Percentiles rank a stretch among this genome's conserved stretches.
Conservation (phyloP, 1,140 invertebrate species). For the Drosophila funebris region DNA sequence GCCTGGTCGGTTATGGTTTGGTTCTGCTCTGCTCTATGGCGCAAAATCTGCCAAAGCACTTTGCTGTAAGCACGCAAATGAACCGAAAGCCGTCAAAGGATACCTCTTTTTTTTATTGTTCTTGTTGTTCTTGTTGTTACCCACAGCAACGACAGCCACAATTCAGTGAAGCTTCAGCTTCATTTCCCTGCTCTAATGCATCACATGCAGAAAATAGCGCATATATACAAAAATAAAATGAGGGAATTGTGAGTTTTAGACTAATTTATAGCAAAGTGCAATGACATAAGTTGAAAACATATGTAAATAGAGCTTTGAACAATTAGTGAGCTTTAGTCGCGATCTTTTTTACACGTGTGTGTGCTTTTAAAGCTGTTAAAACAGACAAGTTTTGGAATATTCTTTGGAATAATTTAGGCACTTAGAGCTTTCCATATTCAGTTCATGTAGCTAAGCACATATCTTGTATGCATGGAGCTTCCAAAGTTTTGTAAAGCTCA, state of each 20-base stretch:
- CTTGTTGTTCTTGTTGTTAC: constrained; percentile 4
- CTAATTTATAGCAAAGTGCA: not conserved
- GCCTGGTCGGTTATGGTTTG: constrained; percentile 4
- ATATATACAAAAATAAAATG: constrained; percentile 1
- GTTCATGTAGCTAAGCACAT: too few species aligned
- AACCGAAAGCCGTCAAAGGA: constrained; percentile 65
- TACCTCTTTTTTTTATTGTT: constrained; percentile 9
- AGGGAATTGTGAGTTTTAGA: not conserved
- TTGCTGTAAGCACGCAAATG: constrained; percentile 47
- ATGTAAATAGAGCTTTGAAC: not conserved
- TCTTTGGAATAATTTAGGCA: too few species aligned
- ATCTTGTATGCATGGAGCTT: too few species aligned
- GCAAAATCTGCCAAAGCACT: constrained; percentile 36
- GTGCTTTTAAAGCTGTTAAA: too few species aligned
- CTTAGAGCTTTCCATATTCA: too few species aligned
- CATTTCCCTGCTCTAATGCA: constrained; percentile 39
- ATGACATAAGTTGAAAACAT: constrained; percentile 6
- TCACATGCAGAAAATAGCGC: constrained; percentile 15
- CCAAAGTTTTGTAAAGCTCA: too few species aligned
- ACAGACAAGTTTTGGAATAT: too few species aligned
- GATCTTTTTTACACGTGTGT: not conserved
- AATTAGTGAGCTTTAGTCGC: not conserved
- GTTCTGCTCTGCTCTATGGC: constrained; percentile 19
- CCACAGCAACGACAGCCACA: constrained; percentile 19
- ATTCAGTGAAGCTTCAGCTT: constrained; percentile 10